A percentile compares a stretch with the other conserved stretches of the same genome.
These are phyloP conservation scores for Pseudomyrmex pallidus DNA, from an alignment of 1,140 invertebrate species.

Conservation along the genomic window DNA sequence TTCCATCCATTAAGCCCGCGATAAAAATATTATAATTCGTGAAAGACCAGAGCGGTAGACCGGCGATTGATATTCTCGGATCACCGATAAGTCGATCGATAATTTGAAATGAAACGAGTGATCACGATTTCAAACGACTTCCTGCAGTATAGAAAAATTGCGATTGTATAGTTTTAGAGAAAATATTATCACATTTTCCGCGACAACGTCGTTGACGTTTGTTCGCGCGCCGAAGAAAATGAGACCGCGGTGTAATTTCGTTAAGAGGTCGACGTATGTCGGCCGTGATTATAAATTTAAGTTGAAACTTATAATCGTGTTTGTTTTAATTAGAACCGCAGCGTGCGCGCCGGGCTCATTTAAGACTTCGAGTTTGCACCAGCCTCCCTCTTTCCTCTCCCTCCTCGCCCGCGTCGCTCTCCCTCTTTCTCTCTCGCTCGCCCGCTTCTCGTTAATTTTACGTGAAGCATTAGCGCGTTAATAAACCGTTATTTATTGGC, in stretches of 20 bases:
- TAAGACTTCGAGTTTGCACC: constrained; percentile 71
- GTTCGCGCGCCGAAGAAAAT: background rate
- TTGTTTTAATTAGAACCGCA: constrained; percentile 83
- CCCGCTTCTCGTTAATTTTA: constrained; percentile 74
- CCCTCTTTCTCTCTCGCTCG: constrained; percentile 6
- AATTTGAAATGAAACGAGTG: background rate
- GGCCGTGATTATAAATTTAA: constrained; percentile 78
- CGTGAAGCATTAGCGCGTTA: constrained; percentile 76
- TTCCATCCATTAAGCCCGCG: constrained; percentile 27
- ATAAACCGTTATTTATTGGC: constrained; percentile 79
- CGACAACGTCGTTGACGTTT: background rate
- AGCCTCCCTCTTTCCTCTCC: constrained; percentile 28
- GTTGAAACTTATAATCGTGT: constrained; percentile 80
- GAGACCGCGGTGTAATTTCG: constrained; percentile 43
- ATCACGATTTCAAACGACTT: background rate
- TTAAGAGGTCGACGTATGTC: constrained; percentile 49
- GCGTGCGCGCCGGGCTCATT: constrained; percentile 75
- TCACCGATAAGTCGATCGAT: background rate
- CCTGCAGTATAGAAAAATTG: background rate
- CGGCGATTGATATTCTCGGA: background rate
- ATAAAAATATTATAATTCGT: constrained; percentile 64
- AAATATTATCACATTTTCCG: background rate
- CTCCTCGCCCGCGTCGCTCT: background rate
- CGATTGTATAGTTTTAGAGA: background rate
- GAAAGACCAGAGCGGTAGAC: too few species aligned